Evolutionary conservation across 2,888 invertebrate genomes (phyloP).

Genomic region (Acrobasis repandana): DNA sequence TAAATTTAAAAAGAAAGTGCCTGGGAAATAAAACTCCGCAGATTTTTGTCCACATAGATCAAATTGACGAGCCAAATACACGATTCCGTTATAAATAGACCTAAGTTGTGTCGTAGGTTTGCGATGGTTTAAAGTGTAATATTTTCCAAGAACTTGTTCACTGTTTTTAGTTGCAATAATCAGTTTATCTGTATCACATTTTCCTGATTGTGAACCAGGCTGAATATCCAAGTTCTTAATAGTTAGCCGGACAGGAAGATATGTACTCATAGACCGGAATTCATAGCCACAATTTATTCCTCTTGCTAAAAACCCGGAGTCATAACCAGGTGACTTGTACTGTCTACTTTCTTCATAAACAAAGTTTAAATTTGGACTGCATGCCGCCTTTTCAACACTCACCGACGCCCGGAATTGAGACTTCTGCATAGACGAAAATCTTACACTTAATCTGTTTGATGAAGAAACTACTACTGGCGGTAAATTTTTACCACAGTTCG

Average conservation of each 20-base stretch:
- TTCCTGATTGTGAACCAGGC: neutral
- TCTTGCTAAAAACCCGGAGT: neutral
- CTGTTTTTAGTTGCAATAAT: neutral
- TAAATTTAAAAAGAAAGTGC: constrained; percentile 1
- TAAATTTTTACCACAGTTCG: neutral
- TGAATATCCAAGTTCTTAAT: neutral
- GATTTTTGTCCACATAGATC: neutral
- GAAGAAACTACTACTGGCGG: neutral
- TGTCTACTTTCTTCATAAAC: neutral
- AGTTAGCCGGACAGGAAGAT: neutral
- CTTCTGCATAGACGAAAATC: neutral
- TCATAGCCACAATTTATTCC: neutral
- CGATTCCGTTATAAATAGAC: neutral
- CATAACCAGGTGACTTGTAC: neutral
- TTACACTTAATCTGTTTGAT: neutral
- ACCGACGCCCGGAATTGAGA: neutral
- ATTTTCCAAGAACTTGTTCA: neutral
- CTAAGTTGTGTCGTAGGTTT: neutral
- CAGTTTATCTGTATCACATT: neutral
- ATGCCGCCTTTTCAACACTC: neutral
- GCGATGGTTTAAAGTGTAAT: neutral
- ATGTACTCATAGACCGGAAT: neutral
- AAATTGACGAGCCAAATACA: neutral
- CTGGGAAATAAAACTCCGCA: neutral
- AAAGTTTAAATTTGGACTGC: neutral